These are phyloP conservation scores for Sycobia sp. DNA, from an alignment of 1,140 invertebrate species.

Conservation along the genomic window DNA sequence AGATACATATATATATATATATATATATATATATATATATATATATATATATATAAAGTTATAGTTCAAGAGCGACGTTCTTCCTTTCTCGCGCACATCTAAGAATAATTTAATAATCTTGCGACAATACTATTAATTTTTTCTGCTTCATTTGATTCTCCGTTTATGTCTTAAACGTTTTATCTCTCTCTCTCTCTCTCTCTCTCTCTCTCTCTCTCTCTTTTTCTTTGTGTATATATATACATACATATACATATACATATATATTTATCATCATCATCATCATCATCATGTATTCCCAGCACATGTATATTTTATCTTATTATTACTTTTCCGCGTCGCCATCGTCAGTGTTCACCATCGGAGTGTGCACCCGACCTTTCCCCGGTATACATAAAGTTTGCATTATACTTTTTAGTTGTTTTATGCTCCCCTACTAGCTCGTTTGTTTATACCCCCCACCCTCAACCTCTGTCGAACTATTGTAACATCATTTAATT, in stretches of 20 bases:
- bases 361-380: too few species aligned
- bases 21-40: too few species aligned
- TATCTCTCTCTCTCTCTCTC: too few species aligned
- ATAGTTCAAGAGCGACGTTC: constrained; percentile 25
- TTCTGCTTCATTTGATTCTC: constrained; percentile 35
- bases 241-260: too few species aligned
- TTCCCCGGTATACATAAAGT: too few species aligned
- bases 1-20: too few species aligned
- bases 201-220: too few species aligned
- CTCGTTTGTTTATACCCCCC: not conserved
- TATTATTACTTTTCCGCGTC: constrained; percentile 2
- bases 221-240: too few species aligned
- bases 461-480: not conserved
- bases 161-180: not conserved
- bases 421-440: not conserved
- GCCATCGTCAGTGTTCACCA: too few species aligned
- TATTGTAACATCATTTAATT: not conserved
- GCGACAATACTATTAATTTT: constrained; percentile 5
- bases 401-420: constrained; percentile 7
- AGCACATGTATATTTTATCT: constrained; percentile 1
- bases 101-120: constrained; percentile 10
- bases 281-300: too few species aligned
- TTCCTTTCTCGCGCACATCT: constrained; percentile 12
- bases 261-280: too few species aligned
- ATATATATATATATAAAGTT: constrained; percentile 10